Evolutionary conservation across 2,113 vertebrate genomes (phyloP), one percentile per base, ranked within the genome.

Genomic region (Notothenia rossii): DNA sequence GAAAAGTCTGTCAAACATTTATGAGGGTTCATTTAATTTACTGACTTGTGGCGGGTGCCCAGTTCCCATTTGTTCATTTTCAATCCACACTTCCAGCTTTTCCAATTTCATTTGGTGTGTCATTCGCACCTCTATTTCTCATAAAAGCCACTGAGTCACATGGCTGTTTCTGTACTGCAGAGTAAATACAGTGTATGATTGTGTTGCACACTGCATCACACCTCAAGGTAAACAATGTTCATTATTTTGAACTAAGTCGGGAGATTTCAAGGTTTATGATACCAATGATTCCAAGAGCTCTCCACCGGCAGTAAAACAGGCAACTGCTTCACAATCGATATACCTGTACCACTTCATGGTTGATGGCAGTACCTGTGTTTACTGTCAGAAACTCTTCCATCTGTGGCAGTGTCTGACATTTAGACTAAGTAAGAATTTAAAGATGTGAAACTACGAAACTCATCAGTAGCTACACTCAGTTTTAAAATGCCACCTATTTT

Each of bases 401-500:
- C 77, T 82, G 77, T 75, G 81, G 59, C 53, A 17, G 14, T 2
- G 72, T 49, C 76, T 89, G 89, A 86, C 86, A 90, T 92, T 93
- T 88, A 65, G 78, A 76, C 64, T 82, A 75, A 84, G 88, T 67
- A 85, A 85, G 83, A 67, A 79, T 75, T 66, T 40, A 81, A 87
- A 93, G 58, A 56, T 25, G 58, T 9, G 67, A 29, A 56, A 77
- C 73, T 74, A 71, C 77, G 67, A 85, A 88, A 66, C 45, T 78
- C 78, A 88, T 87, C 71, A 87, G 29, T 29, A 29, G 54, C 71
- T 70, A 63, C 68, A 56, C n/a, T 68, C 15, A 15, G 36, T 54
- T 71, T 81, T 25, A 77, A 90, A 90, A 89, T 82, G 84, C 59
- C 69, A 85, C 14, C 76, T 33, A 20, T 88, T 84, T 82, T 18